A percentile compares a stretch with the other conserved stretches of the same genome.
phyloP scores from a whole-genome alignment of 2,888 invertebrate species.

The Tigriopus californicus region DNA sequence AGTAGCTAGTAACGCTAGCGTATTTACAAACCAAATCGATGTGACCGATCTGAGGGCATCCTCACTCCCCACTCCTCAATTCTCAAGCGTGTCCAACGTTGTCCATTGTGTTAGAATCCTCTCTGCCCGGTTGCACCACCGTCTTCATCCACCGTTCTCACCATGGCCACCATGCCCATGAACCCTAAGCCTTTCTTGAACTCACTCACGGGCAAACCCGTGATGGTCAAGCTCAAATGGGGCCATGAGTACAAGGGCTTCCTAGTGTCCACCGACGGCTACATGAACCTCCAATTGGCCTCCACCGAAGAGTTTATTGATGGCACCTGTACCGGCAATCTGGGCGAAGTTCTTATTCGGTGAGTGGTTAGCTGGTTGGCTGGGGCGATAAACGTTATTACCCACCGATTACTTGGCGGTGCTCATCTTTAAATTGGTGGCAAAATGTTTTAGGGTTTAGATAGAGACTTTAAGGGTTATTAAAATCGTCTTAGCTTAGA shows the following conservation, averaged over 20 bases:
- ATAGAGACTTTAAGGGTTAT: no score
- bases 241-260: slow-evolving; percentile 98
- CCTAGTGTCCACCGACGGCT: slow-evolving; percentile 90
- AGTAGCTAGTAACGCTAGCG: no score
- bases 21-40: no score
- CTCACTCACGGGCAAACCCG: slow-evolving; percentile 90
- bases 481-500: not conserved
- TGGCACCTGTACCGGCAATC: slow-evolving; percentile 69
- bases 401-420: no score
- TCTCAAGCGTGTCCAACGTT: no score
- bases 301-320: slow-evolving; percentile 96
- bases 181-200: slow-evolving; percentile 99
- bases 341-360: slow-evolving; percentile 90
- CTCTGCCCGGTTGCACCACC: not conserved
- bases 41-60: no score
- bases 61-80: no score
- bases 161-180: slow-evolving; percentile 56
- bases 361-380: no score
- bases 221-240: slow-evolving; percentile 96
- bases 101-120: no score
- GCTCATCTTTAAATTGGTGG: no score
- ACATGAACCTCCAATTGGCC: slow-evolving; percentile 93
- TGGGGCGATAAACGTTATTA: no score
- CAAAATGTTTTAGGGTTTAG: no score
- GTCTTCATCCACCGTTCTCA: not conserved